Evolutionary conservation across 2,888 invertebrate species (phyloP).

Genomic region (Tridacna crocea): DNA sequence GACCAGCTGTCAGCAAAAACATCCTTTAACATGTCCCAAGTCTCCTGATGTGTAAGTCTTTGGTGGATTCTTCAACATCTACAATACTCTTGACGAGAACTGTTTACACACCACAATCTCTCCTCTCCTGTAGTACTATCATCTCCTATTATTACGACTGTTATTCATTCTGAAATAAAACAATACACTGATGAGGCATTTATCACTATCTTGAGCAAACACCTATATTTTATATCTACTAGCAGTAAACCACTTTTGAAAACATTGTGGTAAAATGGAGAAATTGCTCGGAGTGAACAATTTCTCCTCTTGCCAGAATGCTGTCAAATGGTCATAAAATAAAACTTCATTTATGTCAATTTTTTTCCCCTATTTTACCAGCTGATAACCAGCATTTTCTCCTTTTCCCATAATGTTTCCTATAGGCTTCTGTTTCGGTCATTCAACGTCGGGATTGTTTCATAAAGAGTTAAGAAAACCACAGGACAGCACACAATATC

Average conservation of each 20-base stretch:
- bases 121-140: background rate
- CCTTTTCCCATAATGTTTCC: background rate
- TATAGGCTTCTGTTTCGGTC: no score
- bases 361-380: background rate
- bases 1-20: no score
- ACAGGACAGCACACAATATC: no score
- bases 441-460: no score
- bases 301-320: background rate
- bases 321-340: background rate
- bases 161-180: slow-evolving; percentile 67
- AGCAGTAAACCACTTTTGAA: background rate
- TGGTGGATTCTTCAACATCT: no score
- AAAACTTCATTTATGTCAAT: background rate
- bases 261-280: background rate
- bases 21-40: no score
- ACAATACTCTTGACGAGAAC: no score
- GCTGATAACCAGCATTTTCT: no score
- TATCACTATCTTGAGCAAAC: background rate
- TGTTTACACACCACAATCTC: no score
- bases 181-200: background rate
- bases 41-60: no score
- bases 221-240: background rate
- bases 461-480: no score
- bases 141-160: slow-evolving; percentile 62
- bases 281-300: background rate